Conservation (phyloP, 1,140 invertebrate genomes). For the Danaus melanippus region DNA sequence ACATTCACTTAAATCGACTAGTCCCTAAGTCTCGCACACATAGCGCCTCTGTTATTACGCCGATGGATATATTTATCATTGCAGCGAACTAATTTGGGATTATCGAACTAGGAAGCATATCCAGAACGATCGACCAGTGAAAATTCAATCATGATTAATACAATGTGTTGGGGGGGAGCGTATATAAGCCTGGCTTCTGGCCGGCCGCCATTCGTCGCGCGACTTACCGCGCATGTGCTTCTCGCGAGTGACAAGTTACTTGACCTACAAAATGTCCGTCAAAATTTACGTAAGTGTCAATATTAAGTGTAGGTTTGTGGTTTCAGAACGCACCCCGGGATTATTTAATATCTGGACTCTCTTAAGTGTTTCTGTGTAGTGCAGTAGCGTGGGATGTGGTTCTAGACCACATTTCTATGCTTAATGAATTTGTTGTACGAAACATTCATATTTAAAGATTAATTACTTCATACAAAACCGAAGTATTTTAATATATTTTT, state of each 20-base stretch:
- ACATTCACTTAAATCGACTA: too few species aligned
- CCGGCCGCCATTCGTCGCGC: constrained; percentile 56
- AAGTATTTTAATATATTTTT: too few species aligned
- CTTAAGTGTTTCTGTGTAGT: constrained; percentile 19
- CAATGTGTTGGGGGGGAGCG: constrained; percentile 55
- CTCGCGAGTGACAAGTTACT: constrained; percentile 62
- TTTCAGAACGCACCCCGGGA: constrained; percentile 46
- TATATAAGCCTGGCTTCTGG: constrained; percentile 41
- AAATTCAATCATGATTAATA: constrained; percentile 64
- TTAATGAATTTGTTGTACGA: constrained; percentile 13
- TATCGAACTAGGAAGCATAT: constrained; percentile 47
- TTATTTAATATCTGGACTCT: constrained; percentile 21
- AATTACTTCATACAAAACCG: background rate
- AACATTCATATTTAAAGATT: background rate
- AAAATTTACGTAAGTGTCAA: constrained; percentile 68
- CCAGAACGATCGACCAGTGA: constrained; percentile 54
- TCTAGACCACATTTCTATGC: constrained; percentile 51
- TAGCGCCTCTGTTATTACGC: too few species aligned
- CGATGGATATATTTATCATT: too few species aligned
- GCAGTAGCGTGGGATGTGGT: constrained; percentile 31
- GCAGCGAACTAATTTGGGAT: constrained; percentile 24
- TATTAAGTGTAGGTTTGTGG: constrained; percentile 51
- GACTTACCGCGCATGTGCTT: constrained; percentile 47
- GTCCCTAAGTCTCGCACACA: too few species aligned
- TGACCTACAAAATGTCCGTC: constrained; percentile 58